A percentile compares a stretch with the other conserved stretches of the same genome.
Conservation (phyloP, 2,797 vertebrate species). For the Xenopus petersii region DNA sequence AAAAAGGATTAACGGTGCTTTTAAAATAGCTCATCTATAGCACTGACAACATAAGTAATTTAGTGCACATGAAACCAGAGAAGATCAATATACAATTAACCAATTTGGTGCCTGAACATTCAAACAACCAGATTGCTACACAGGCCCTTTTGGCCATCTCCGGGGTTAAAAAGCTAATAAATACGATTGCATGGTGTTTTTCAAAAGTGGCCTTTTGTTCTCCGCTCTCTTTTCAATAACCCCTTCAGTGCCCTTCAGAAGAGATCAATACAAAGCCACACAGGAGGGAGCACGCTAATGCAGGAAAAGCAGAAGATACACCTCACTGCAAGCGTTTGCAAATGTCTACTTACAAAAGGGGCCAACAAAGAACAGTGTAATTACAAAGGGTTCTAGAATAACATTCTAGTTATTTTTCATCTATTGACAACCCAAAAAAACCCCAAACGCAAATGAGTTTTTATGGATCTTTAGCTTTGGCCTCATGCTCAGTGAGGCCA, state of each 20-base stretch:
- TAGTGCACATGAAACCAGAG: slow-evolving; percentile 37
- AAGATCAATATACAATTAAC: slow-evolving; percentile 42
- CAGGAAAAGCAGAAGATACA: slow-evolving; percentile 5
- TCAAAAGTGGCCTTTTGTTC: slow-evolving; percentile 41
- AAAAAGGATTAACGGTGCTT: slow-evolving; percentile 16
- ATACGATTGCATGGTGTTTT: slow-evolving; percentile 35
- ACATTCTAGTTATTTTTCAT: too few species aligned
- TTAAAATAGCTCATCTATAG: slow-evolving; percentile 27
- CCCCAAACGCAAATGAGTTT: too few species aligned
- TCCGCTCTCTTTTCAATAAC: slow-evolving; percentile 28
- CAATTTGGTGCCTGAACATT: background rate
- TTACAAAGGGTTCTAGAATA: background rate
- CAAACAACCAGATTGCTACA: background rate
- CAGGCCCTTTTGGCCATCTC: background rate
- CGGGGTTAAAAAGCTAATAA: slow-evolving; percentile 11
- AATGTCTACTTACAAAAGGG: slow-evolving; percentile 1
- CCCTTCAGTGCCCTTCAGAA: slow-evolving; percentile 47
- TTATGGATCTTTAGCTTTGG: too few species aligned
- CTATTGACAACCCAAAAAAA: too few species aligned
- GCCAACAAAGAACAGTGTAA: slow-evolving; percentile 12
- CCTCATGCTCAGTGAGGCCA: too few species aligned
- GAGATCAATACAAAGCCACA: slow-evolving; percentile 38
- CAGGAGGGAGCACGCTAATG: slow-evolving; percentile 13
- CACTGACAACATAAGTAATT: slow-evolving; percentile 41
- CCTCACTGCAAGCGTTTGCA: slow-evolving; percentile 5